Conservation (phyloP, 2,113 vertebrate genomes). For the Saccopteryx leptura region DNA sequence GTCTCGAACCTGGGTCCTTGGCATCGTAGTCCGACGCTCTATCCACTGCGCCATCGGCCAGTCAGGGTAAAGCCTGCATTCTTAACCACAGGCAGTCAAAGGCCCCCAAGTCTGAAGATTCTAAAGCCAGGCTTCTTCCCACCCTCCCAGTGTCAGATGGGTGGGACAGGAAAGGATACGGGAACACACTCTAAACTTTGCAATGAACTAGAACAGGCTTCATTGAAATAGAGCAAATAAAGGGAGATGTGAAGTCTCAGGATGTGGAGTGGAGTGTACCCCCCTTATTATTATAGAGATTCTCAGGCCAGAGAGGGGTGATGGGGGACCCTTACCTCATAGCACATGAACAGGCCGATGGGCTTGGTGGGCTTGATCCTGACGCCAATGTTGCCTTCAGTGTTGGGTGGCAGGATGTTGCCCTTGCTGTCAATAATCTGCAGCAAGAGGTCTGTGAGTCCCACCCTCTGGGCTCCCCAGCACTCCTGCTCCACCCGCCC, state of each 20-base stretch:
- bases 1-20: too few relatives aligned
- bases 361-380: slow-evolving; percentile 90
- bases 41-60: too few relatives aligned
- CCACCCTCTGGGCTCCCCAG: not conserved
- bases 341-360: slow-evolving; percentile 89
- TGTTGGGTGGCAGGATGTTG: slow-evolving; percentile 86
- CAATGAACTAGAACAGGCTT: not conserved
- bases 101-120: not conserved
- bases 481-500: too few relatives aligned
- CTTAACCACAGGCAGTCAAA: not conserved
- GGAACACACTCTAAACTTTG: not conserved
- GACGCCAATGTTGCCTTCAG: slow-evolving; percentile 92
- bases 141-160: not conserved
- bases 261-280: not conserved
- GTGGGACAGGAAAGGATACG: not conserved
- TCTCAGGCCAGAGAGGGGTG: not conserved
- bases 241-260: not conserved
- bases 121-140: not conserved
- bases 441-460: slow-evolving; percentile 64
- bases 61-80: not conserved
- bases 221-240: not conserved
- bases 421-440: slow-evolving; percentile 91
- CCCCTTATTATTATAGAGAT: not conserved
- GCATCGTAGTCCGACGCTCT: too few relatives aligned
- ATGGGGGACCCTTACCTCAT: slow-evolving; percentile 86